These are phyloP conservation scores for Drepanosiphum platanoidis DNA, from an alignment of 2,888 invertebrate genomes.

Conservation along the genomic window DNA sequence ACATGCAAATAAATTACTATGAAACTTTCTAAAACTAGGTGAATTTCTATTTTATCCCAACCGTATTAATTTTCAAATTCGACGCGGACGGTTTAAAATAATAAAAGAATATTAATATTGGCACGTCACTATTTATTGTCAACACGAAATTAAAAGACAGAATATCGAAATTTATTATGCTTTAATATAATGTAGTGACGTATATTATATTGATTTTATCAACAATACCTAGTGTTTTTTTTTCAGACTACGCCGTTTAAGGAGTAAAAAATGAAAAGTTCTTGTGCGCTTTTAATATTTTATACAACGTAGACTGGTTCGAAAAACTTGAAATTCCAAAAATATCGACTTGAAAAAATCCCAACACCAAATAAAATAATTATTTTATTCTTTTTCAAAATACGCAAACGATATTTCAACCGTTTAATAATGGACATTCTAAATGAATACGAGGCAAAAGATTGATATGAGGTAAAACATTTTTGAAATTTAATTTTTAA, in stretches of 20 bases:
- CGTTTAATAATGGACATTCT: too few species aligned
- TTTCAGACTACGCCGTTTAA: background rate
- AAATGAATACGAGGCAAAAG: too few species aligned
- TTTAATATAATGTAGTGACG: constrained; percentile 24
- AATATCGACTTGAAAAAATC: too few species aligned
- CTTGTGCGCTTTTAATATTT: background rate
- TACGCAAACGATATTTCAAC: too few species aligned
- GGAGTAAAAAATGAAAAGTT: background rate
- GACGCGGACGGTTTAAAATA: background rate
- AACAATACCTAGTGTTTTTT: background rate
- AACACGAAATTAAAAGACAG: background rate
- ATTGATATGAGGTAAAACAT: too few species aligned
- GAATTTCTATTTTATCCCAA: background rate
- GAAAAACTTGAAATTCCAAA: too few species aligned
- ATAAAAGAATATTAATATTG: background rate
- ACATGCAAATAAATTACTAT: background rate
- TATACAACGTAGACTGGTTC: background rate
- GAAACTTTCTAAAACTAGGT: background rate
- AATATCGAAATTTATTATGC: background rate
- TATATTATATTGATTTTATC: constrained; percentile 23
- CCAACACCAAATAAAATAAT: too few species aligned
- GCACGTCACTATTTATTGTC: constrained; percentile 13
- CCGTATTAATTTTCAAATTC: background rate
- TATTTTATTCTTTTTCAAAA: too few species aligned
- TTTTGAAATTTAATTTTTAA: too few species aligned